Evolutionary conservation across 2,113 vertebrate species (phyloP).

Genomic region (Ondatra zibethicus): DNA sequence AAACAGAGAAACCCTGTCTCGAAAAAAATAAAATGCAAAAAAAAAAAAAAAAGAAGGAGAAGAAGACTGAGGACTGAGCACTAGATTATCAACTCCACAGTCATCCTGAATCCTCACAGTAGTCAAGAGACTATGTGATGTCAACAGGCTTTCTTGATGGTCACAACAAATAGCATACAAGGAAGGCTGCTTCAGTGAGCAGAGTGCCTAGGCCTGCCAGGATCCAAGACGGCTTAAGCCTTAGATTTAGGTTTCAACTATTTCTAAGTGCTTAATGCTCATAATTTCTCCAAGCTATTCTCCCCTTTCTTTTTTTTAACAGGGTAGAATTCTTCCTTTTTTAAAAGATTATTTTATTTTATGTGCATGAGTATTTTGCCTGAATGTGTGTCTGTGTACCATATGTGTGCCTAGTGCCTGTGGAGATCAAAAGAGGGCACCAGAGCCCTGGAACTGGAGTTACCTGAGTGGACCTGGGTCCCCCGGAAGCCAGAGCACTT

Average conservation of each 20-base stretch:
- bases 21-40: too few species aligned
- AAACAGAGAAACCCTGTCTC: too few species aligned
- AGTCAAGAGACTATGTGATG: neutral
- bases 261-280: constrained; percentile 41
- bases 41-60: neutral
- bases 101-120: neutral
- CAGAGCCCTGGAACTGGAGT: neutral
- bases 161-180: neutral
- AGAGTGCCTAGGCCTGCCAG: constrained; percentile 31
- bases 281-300: neutral
- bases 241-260: constrained; percentile 41
- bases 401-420: neutral
- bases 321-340: neutral
- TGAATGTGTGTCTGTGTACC: neutral
- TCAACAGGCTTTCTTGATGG: neutral
- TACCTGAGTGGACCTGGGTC: neutral
- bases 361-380: neutral
- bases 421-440: neutral
- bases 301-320: neutral
- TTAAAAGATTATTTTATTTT: neutral
- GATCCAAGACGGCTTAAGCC: neutral
- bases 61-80: too few species aligned
- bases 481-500: neutral
- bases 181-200: neutral
- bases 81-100: neutral